Evolutionary conservation across 2,797 vertebrate species (phyloP), one percentile per base, ranked within the genome.

Genomic region (Philypnodon macrostomus): DNA sequence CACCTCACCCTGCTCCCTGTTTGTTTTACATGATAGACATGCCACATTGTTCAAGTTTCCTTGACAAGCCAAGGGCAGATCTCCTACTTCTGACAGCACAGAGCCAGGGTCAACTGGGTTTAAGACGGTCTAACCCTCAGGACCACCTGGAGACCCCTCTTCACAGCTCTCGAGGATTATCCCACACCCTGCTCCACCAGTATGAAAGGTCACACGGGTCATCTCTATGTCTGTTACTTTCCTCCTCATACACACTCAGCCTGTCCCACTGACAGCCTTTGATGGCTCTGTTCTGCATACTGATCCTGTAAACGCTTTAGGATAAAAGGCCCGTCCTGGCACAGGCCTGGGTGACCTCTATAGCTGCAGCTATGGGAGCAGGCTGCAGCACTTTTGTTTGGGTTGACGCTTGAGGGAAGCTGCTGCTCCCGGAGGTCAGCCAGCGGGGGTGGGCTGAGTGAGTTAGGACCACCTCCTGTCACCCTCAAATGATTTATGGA

Each of bases 401-500:
- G 51, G 52, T 66, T 77, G 71, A 72, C 53, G 61, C 78, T 71
- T 12, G 60, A 80, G 74, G 79, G 80, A 79, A 70, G 72, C 66
- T 48, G 73, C 83, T 72, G 56, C 58, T 79, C 66, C 65, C 59
- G 33, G 73, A 73, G 82, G 74, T 85, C 75, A 77, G 56, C 47
- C 9, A 17, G 54, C 12, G 44, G 65, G 70, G 67, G 77, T 39
- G 41, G 63, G 30, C 57, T 68, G 71, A 77, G 53, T 64, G 70
- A 77, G 58, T 42, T 15, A 14, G 59, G 70, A 52, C 81, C 78
- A 53, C 83, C 80, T 81, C 81, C 71, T 89, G 84, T 85, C 81
- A 83, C 53, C 42, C 33, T 61, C 30, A 57, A 69, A 71, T 87
- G 85, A 90, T 90, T 87, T 73, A 87, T 88, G 64, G 63, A 73